Base-by-base conservation (phyloP, 2,888 invertebrate genomes). In the Barypeithes pellucidus region DNA sequence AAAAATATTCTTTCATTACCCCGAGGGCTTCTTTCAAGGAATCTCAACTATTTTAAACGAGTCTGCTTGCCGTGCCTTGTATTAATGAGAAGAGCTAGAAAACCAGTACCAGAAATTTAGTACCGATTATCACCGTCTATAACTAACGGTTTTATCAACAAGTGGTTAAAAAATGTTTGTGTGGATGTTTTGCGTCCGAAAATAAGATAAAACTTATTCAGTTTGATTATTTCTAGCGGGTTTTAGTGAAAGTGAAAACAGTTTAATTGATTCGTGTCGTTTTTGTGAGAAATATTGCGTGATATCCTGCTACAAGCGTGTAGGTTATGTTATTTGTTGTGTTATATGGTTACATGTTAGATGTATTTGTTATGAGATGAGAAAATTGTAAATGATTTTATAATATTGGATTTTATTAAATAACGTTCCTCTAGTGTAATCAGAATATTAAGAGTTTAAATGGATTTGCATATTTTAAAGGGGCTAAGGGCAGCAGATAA, bases 151-250 rank as follows among this genome's bases (percentile, higher is more conserved):
- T 57, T 57, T 57, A 57, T 57, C 54, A 57, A 57, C 54, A 57
- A 57, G 54, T 57, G 54, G 54, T 57, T 57, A 57, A 16, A 57
- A 52, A 57, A 18, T 57, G 54, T 57, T 57, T 57, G 16, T 57
- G 33, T 57, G 33, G 50, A 20, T 33, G 24, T 18, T 52, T 33
- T 33, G 18, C 36, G 1, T 11, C 5, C 9, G 33, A 16, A 36
- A 57, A 57, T 33, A 33, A 57, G 33, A 57, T 57, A 57, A 16
- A 33, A 33, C 2, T 33, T 33, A 57, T 57, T 52, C 8, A 16
- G 33, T 57, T 57, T 33, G 33, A 57, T 33, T 24, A 16, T n/a
- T 52, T 52, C 5, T 7, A 29, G 52, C 29, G 52, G 16, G 9
- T 33, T 57, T 18, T 16, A 14, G 54, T 57, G 54, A 33, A 18